These are phyloP conservation scores for Dryococelus australis DNA, from an alignment of 2,888 invertebrate species.

Conservation along the genomic window DNA sequence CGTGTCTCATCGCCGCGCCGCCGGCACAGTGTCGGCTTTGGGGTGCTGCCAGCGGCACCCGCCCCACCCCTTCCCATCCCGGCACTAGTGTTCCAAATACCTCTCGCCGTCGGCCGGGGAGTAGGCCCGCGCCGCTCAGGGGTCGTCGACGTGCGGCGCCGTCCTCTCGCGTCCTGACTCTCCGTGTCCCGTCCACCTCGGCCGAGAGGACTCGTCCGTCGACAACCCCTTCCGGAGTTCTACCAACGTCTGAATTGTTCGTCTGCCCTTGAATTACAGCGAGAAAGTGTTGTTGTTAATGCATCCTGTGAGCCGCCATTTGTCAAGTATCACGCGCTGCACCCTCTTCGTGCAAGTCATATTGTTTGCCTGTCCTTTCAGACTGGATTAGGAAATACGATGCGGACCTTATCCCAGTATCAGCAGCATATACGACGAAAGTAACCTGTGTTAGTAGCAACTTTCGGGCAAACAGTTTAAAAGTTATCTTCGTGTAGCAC, in stretches of 20 bases:
- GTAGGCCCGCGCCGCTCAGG: not conserved
- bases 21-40: not conserved
- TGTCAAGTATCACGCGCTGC: too few species aligned
- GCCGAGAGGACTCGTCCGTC: too few species aligned
- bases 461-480: too few species aligned
- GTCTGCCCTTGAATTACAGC: not conserved
- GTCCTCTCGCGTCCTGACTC: not conserved
- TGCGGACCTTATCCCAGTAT: too few species aligned
- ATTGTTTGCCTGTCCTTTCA: too few species aligned
- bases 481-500: too few species aligned
- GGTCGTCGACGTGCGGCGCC: not conserved
- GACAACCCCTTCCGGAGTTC: too few species aligned
- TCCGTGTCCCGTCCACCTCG: too few species aligned
- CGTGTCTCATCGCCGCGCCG: not conserved
- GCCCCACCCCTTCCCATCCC: not conserved
- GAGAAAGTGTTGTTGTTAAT: not conserved
- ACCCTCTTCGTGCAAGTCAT: too few species aligned
- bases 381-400: too few species aligned
- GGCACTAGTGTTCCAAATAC: not conserved
- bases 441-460: too few species aligned
- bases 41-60: not conserved
- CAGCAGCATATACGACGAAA: too few species aligned
- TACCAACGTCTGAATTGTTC: not conserved
- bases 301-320: not conserved
- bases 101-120: not conserved